Conservation (phyloP, 1,140 invertebrate species). For the Ruditapes philippinarum region DNA sequence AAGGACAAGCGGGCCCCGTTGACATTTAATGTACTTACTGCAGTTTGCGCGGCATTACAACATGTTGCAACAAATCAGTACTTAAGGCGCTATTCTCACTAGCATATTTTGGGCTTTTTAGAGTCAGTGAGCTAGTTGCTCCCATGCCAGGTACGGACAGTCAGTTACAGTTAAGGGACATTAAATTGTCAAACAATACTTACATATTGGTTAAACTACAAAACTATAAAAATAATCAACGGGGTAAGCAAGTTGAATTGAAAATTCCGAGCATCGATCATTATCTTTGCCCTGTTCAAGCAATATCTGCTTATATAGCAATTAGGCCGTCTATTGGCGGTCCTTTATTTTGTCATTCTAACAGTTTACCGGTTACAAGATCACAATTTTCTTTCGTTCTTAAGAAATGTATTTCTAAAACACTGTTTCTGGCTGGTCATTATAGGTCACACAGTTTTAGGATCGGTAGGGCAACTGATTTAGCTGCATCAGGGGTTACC, state of each 20-base stretch:
- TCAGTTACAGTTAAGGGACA: background rate
- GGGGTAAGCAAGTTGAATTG: background rate
- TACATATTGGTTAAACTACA: background rate
- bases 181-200: background rate
- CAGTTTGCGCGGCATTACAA: background rate
- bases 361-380: background rate
- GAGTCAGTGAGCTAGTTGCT: slow-evolving; percentile 42
- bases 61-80: background rate
- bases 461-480: slow-evolving; percentile 39
- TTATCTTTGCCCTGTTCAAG: slow-evolving; percentile 5
- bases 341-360: slow-evolving; percentile 22
- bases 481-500: background rate
- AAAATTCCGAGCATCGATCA: background rate
- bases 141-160: background rate
- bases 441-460: slow-evolving; percentile 23
- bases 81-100: slow-evolving; percentile 24
- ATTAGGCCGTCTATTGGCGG: background rate
- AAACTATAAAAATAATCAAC: slow-evolving; percentile 41
- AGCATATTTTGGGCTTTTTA: slow-evolving; percentile 49
- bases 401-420: background rate
- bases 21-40: background rate
- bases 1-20: background rate
- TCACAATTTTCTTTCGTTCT: background rate
- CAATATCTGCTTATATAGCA: background rate
- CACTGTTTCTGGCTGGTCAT: background rate